Evolutionary conservation across 1,140 invertebrate genomes (phyloP).

Genomic region (Phocides pigmalion): DNA sequence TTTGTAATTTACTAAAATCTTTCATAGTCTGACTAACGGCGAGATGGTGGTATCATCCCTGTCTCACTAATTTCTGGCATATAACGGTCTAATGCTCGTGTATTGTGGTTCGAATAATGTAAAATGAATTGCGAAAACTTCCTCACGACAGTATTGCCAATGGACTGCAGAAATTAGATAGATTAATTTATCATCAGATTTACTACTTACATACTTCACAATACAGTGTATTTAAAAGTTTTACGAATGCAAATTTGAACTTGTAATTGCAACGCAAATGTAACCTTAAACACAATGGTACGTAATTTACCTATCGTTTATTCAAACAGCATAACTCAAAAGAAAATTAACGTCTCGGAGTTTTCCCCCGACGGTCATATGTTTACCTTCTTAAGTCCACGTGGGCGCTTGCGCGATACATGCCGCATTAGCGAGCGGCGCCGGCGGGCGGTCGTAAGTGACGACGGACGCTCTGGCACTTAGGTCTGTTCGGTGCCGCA

Average conservation of each 20-base stretch:
- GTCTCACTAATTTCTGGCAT: too few relatives aligned
- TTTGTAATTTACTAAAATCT: too few relatives aligned
- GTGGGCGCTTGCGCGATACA: constrained; percentile 56
- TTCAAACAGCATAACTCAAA: neutral
- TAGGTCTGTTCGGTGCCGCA: constrained; percentile 10
- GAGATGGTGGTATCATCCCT: too few relatives aligned
- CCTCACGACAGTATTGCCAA: too few relatives aligned
- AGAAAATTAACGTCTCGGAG: constrained; percentile 9
- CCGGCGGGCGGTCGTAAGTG: constrained; percentile 41
- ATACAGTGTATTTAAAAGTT: too few relatives aligned
- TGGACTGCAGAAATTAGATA: too few relatives aligned
- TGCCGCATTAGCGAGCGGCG: constrained; percentile 38
- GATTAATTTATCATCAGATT: too few relatives aligned
- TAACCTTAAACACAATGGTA: constrained; percentile 1
- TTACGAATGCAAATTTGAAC: neutral
- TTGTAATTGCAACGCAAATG: neutral
- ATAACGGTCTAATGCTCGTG: too few relatives aligned
- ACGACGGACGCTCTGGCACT: constrained; percentile 30
- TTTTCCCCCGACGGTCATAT: constrained; percentile 22
- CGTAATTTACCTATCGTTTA: constrained; percentile 19
- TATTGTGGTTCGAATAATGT: too few relatives aligned
- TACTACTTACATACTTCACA: too few relatives aligned
- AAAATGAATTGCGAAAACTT: too few relatives aligned
- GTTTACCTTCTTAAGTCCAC: constrained; percentile 41
- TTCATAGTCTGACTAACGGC: too few relatives aligned